Percentiles rank a stretch among this genome's conserved stretches.
Evolutionary conservation across 2,888 invertebrate species (phyloP).

Genomic region (Cephalotes varians): DNA sequence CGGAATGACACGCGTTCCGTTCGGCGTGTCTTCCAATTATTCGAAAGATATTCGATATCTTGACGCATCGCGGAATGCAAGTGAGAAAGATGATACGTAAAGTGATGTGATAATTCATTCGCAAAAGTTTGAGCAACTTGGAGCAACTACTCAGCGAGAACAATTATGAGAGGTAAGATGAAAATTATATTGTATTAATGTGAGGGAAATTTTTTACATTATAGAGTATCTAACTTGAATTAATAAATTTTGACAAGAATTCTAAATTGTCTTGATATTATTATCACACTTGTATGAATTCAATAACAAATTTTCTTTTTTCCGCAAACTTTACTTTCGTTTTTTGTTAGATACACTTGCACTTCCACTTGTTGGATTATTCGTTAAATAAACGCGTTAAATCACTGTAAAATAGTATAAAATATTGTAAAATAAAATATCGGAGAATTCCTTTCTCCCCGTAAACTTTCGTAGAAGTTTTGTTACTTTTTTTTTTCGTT

Average conservation of each 20-base stretch:
- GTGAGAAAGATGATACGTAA: neutral
- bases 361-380: neutral
- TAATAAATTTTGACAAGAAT: neutral
- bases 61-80: neutral
- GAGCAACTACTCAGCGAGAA: neutral
- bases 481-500: neutral
- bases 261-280: neutral
- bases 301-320: neutral
- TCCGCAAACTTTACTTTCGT: neutral
- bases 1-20: slow-evolving; percentile 27
- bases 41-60: slow-evolving; percentile 32
- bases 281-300: neutral
- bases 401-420: neutral
- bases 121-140: neutral
- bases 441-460: neutral
- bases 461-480: neutral
- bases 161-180: neutral
- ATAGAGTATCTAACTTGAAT: neutral
- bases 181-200: neutral
- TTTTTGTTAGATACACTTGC: neutral
- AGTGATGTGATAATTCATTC: slow-evolving; percentile 7
- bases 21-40: slow-evolving; percentile 51
- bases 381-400: neutral
- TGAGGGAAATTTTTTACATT: neutral
- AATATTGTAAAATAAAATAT: neutral